Conservation (phyloP, 2,797 vertebrate species). For the Furcifer pardalis region DNA sequence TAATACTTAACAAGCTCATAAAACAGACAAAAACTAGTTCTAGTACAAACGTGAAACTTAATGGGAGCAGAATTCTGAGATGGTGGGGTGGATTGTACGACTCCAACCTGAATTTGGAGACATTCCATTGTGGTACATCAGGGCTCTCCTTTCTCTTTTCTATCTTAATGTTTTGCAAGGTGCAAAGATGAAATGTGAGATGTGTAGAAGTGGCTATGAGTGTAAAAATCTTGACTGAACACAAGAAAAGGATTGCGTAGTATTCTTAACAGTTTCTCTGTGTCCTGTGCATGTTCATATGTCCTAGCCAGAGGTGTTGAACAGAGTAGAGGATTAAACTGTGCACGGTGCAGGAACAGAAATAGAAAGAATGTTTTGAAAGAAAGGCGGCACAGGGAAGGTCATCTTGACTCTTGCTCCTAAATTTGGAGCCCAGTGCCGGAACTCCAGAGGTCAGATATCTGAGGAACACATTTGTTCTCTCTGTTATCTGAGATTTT, state of each 20-base stretch:
- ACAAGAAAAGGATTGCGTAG: conserved; percentile 28
- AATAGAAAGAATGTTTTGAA: conserved; percentile 72
- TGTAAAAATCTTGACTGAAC: conserved; percentile 7
- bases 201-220: conserved; percentile 45
- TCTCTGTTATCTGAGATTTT: conserved; percentile 65
- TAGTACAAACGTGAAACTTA: background rate
- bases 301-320: conserved; percentile 41
- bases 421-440: conserved; percentile 63
- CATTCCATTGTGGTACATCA: background rate
- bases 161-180: background rate
- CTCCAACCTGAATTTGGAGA: background rate
- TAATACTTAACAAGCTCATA: background rate
- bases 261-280: conserved; percentile 44
- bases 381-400: conserved; percentile 53
- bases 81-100: background rate
- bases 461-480: conserved; percentile 70
- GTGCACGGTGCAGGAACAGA: conserved; percentile 58
- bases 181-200: conserved; percentile 25
- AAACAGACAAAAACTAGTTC: background rate
- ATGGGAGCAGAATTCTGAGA: background rate
- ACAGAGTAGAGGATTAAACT: conserved; percentile 45
- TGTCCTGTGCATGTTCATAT: conserved; percentile 24
- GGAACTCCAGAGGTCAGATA: conserved; percentile 54
- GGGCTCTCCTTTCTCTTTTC: background rate
- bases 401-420: conserved; percentile 59